These are phyloP conservation scores for Pollenia griseotomentosa DNA, from an alignment of 2,888 invertebrate species.

Conservation along the genomic window DNA sequence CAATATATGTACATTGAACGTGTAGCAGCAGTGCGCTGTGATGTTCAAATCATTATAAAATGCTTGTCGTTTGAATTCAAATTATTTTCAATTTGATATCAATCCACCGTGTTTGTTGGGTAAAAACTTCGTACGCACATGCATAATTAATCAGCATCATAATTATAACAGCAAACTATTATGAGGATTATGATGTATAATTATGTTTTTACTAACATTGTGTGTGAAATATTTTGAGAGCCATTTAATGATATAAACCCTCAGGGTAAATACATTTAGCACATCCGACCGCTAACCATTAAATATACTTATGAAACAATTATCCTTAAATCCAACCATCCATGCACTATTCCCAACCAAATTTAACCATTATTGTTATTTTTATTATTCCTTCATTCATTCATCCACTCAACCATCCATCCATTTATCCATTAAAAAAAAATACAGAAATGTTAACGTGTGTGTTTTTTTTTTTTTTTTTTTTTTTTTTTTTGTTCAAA, in stretches of 20 bases:
- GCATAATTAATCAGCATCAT: conserved; percentile 9
- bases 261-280: conserved; percentile 62
- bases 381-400: conserved; percentile 27
- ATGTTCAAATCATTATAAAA: no score
- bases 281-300: conserved; percentile 64
- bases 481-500: no score
- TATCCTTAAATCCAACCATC: conserved; percentile 67
- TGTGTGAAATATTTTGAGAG: conserved; percentile 62
- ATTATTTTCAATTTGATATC: no score
- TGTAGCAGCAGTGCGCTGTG: no score
- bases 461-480: conserved; percentile 21
- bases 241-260: conserved; percentile 65
- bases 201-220: conserved; percentile 52
- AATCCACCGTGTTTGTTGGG: no score
- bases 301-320: conserved; percentile 67
- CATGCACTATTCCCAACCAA: conserved; percentile 57
- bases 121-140: not conserved
- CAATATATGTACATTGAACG: no score
- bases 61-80: no score
- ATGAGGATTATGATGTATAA: conserved; percentile 31
- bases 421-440: not conserved
- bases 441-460: conserved; percentile 6
- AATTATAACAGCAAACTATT: not conserved
- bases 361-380: conserved; percentile 55
- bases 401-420: conserved; percentile 9